Conservation (phyloP, 1,140 invertebrate genomes). For the Glomeris maerens region DNA sequence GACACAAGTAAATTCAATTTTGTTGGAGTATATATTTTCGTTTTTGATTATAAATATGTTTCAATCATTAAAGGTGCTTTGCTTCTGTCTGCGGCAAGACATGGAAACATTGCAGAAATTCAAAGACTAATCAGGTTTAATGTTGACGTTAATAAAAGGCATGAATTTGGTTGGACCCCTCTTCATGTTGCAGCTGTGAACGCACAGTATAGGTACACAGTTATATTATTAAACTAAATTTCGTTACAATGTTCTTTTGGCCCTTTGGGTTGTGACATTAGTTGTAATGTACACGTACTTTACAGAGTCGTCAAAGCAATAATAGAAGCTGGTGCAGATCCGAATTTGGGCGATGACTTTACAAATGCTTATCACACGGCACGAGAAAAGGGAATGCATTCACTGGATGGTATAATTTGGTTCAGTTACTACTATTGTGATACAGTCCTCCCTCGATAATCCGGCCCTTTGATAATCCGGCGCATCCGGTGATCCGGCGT, state of each 20-base stretch:
- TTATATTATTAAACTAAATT: too few species aligned
- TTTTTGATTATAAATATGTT: conserved; percentile 5
- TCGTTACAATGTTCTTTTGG: conserved; percentile 15
- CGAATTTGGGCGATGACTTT: conserved; percentile 64
- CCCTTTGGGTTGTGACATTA: not conserved
- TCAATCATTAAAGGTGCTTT: conserved; percentile 6
- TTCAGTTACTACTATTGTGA: not conserved
- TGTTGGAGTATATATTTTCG: conserved; percentile 10
- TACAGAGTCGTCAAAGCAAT: conserved; percentile 46
- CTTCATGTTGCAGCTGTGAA: conserved; percentile 71
- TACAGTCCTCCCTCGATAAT: too few species aligned
- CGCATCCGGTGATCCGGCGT: too few species aligned
- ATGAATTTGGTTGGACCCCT: conserved; percentile 69
- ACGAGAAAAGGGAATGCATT: conserved; percentile 38
- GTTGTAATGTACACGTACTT: conserved; percentile 9
- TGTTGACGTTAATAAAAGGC: conserved; percentile 28
- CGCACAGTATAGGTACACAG: conserved; percentile 44
- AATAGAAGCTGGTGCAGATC: conserved; percentile 58
- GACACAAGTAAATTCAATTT: conserved; percentile 12
- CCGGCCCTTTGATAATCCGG: too few species aligned
- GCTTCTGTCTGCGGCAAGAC: conserved; percentile 4
- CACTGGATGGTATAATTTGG: conserved; percentile 41
- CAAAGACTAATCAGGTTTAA: conserved; percentile 6
- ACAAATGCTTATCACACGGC: conserved; percentile 50
- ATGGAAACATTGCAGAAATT: conserved; percentile 7